Evolutionary conservation across 2,888 invertebrate genomes (phyloP), one percentile per base, ranked within the genome.

Genomic region (Morpho helenor): DNA sequence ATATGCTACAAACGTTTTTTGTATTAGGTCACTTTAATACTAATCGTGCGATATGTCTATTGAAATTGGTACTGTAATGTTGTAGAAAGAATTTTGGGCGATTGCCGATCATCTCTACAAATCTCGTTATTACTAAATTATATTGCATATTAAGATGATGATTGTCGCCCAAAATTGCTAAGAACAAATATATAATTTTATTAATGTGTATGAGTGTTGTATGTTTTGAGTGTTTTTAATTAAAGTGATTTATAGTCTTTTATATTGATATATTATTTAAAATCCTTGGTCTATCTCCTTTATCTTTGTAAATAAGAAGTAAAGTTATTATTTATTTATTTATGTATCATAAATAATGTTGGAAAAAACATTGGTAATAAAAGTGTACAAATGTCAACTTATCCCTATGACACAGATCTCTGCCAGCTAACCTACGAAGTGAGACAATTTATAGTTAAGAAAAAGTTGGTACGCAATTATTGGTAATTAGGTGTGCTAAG

Each of bases 211-310:
- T 66, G 74, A 72, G 73, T 79, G 75, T 70, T 74, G 75, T 72
- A 75, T 70, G 72, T 76, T 68, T 66, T 73, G 78, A 77, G 80
- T 79, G 79, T 81, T 81, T 74, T 31, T 75, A 50, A 78, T 77
- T 77, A 77, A 82, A 83, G 75, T 73, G 71, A 72, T 82, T 84
- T 81, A 77, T 79, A 79, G 62, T 65, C 57, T 66, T 69, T 66
- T 66, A 59, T 22, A n/a, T 7, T 39, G 10, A 16, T 56, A 8
- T 53, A 60, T 60, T 53, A 57, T 52, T 59, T 57, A 23, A 43
- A 5, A 48, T 9, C 23, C 31, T 31, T 8, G 6, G 3, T 43
- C n/a, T 43, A 7, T 7, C 3, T 3, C 8, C 5, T n/a, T 7
- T 9, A 9, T 43, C 43, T 43, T 4, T 43, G n/a, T 43, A 43